These are phyloP conservation scores for Gallirallus australis DNA, from an alignment of 2,797 vertebrate genomes.

Conservation along the genomic window DNA sequence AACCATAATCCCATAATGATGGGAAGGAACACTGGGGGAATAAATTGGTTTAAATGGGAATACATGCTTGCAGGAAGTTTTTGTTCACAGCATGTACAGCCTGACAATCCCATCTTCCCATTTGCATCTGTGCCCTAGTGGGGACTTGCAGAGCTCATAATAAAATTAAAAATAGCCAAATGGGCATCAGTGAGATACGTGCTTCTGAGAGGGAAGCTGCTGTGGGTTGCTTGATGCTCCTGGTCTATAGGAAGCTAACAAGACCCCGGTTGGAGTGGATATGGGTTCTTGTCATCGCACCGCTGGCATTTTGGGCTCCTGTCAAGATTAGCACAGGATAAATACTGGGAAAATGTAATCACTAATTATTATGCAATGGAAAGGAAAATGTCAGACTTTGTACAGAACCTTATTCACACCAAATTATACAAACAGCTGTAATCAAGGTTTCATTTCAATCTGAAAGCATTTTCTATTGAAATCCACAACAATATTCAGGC, in stretches of 20 bases:
- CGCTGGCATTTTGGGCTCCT: background rate
- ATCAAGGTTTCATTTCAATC: slow-evolving; percentile 9
- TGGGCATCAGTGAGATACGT: background rate
- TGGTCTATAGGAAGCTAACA: background rate
- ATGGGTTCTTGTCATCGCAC: background rate
- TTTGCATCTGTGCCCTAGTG: background rate
- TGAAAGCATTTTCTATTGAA: slow-evolving; percentile 40
- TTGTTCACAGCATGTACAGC: background rate
- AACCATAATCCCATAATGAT: background rate
- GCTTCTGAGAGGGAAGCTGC: background rate
- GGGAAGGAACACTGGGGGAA: background rate
- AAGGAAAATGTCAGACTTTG: background rate
- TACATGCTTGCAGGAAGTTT: background rate
- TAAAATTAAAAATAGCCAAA: slow-evolving; percentile 21
- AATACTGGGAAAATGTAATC: slow-evolving; percentile 39
- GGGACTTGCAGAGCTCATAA: background rate
- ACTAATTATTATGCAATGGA: background rate
- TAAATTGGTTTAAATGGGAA: background rate
- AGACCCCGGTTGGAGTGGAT: background rate
- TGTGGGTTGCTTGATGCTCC: background rate
- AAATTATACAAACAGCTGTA: background rate
- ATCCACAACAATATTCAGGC: slow-evolving; percentile 23
- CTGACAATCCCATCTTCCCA: background rate
- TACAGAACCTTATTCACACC: background rate
- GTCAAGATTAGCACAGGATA: slow-evolving; percentile 1